Evolutionary conservation across 2,113 vertebrate species (phyloP), one percentile per base, ranked within the genome.

Genomic region (Brevimyrus niger): DNA sequence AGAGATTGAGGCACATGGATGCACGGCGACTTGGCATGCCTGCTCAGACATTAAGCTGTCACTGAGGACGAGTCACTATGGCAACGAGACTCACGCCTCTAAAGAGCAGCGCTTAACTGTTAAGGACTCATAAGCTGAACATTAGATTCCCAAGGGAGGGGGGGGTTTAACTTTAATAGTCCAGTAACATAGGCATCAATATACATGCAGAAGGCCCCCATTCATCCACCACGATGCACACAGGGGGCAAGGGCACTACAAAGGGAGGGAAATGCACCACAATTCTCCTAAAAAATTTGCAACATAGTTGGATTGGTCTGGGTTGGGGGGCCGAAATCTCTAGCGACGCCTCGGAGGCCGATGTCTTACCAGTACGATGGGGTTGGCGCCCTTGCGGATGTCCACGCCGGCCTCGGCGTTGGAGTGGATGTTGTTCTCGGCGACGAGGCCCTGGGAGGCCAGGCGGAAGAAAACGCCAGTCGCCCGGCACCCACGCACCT

Each of bases 391-490:
- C 87, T 98, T 97, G 83, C 94, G 92, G 89, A 97, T 97, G 93
- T 97, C 97, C 86, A 98, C 93, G 0, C 97, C 97, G 0, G 97
- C 97, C 93, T 98, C 95, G 0, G 95, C 96, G 0, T 97, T 97
- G 0, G 96, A 97, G 92, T 97, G 96, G 90, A 97, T 97, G 89
- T 96, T 96, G 94, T 97, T 98, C 90, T 97, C 97, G 0, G 96
- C 97, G 0, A 97, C 96, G 91, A 98, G 94, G 87, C 97, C 96
- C 90, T 97, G 96, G 8, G 95, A 96, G 0, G 96, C 97, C 80
- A 98, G 95, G n/a, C 96, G 96, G 50, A 97, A 93, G 92, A 97
- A 98, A 89, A 97, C 95, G 55, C 97, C 96, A 0, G 97, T 97
- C 0, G 96, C 96, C 89, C 96, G 95, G 93, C 97, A 98, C 88